Evolutionary conservation across 2,113 vertebrate genomes (phyloP), one percentile per base, ranked within the genome.

Genomic region (Thamnophis sirtalis): DNA sequence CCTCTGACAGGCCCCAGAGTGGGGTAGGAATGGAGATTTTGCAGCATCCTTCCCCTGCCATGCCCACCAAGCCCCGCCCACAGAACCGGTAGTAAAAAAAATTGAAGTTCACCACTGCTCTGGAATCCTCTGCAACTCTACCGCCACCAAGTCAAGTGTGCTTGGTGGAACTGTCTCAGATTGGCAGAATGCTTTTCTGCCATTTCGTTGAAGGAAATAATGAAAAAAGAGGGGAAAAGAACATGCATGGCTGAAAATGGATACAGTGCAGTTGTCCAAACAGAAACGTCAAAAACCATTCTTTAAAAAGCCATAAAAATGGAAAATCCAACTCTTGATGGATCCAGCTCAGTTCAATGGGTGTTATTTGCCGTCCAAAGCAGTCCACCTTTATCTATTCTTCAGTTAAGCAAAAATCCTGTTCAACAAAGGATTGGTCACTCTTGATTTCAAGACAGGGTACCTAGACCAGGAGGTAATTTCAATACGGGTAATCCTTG

Each of bases 171-270:
- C 7, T 43, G 33, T 38, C 33, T 43, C 7, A 22, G 33, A 21
- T 9, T 8, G 33, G 68, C 33, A 80, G 68, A 8, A 38, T 8
- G 68, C 0, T 38, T 80, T 80, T 80, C 33, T 80, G 68, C n/a
- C n/a, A 3, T 80, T 80, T 38, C 38, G n/a, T 80, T 33, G 33
- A 33, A 80, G 33, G 73, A 80, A 43, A 80, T 43, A 21, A 80
- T 80, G 17, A 19, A 33, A 68, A 73, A 3, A 1, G 0, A 28
- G 10, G 1, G 1, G 1, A 0, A 28, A 1, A 5, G 0, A 24
- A 7, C 1, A 38, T 8, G 68, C 63, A 17, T 6, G 1, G 63
- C 68, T 73, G 68, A 73, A 38, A 38, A 80, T 19, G 33, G 7
- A 80, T 4, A 19, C 33, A 80, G 68, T 19, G 2, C 68, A 38